phyloP scores from a whole-genome alignment of 2,113 vertebrate species.

The Urocitellus parryii region DNA sequence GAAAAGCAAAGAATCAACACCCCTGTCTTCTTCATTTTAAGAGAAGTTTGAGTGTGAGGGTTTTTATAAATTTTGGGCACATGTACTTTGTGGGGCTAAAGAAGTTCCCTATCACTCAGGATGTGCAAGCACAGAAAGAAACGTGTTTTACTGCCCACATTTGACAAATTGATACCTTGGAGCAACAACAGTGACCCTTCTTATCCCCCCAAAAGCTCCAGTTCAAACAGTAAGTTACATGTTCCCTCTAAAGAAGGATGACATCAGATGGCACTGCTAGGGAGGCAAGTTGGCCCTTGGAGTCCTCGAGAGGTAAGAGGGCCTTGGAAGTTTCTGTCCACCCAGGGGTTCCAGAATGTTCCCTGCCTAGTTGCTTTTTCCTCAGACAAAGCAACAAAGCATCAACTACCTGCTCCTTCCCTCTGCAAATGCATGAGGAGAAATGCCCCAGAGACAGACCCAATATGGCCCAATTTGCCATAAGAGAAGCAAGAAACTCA shows the following conservation, averaged over 20 bases:
- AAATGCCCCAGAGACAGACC: conserved; percentile 75
- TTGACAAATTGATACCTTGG: neutral
- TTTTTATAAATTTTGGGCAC: neutral
- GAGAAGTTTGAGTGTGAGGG: neutral
- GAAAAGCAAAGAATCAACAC: neutral
- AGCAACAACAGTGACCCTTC: neutral
- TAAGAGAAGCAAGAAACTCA: conserved; percentile 74
- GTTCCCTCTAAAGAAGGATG: neutral
- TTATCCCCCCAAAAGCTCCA: neutral
- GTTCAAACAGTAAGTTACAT: neutral
- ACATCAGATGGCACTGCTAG: neutral
- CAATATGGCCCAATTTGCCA: conserved; percentile 34
- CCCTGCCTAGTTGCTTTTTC: neutral
- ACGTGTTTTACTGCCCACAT: neutral
- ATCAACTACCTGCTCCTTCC: conserved; percentile 30
- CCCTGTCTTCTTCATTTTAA: conserved; percentile 39
- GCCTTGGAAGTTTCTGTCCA: neutral
- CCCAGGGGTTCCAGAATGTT: conserved; percentile 54
- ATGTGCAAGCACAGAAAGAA: neutral
- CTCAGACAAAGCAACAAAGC: conserved; percentile 35
- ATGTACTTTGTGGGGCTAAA: neutral
- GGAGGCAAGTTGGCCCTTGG: neutral
- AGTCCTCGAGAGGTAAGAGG: conserved; percentile 9
- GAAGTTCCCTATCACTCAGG: neutral
- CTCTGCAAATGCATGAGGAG: conserved; percentile 59